Percentiles rank a stretch among this genome's conserved stretches.
Conservation (phyloP, 2,113 vertebrate species). For the Lutjanus erythropterus region DNA sequence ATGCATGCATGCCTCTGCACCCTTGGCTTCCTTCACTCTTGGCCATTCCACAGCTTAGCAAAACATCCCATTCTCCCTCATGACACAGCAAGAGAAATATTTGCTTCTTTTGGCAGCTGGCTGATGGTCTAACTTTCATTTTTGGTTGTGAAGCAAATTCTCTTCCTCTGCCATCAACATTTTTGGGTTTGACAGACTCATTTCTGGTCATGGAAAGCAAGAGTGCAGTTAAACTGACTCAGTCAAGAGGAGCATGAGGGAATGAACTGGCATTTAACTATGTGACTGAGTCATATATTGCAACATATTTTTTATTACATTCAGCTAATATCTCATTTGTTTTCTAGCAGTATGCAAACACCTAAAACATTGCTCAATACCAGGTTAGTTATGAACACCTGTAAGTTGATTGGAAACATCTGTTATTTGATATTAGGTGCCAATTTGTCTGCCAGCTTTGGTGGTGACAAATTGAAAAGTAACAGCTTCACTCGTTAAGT, state of each 20-base stretch:
- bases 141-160: slow-evolving; percentile 63
- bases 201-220: slow-evolving; percentile 49
- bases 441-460: slow-evolving; percentile 59
- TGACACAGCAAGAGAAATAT: slow-evolving; percentile 73
- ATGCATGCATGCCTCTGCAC: slow-evolving; percentile 46
- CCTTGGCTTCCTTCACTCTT: slow-evolving; percentile 53
- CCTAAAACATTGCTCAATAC: slow-evolving; percentile 18
- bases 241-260: slow-evolving; percentile 19
- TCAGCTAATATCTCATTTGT: slow-evolving; percentile 5
- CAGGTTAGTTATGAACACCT: slow-evolving; percentile 51
- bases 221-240: slow-evolving; percentile 48
- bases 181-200: slow-evolving; percentile 50
- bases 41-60: slow-evolving; percentile 49
- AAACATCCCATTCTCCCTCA: slow-evolving; percentile 68
- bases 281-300: slow-evolving; percentile 33
- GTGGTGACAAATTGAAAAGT: slow-evolving; percentile 60
- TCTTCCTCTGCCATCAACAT: slow-evolving; percentile 56
- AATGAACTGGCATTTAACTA: slow-evolving; percentile 44
- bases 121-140: slow-evolving; percentile 46
- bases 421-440: slow-evolving; percentile 54
- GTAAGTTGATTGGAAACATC: slow-evolving; percentile 53
- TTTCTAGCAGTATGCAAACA: slow-evolving; percentile 9
- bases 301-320: slow-evolving; percentile 32
- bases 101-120: slow-evolving; percentile 70
- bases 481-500: slow-evolving; percentile 24